These are phyloP conservation scores for Oryzias woworae DNA, from an alignment of 2,113 vertebrate genomes.

Conservation along the genomic window DNA sequence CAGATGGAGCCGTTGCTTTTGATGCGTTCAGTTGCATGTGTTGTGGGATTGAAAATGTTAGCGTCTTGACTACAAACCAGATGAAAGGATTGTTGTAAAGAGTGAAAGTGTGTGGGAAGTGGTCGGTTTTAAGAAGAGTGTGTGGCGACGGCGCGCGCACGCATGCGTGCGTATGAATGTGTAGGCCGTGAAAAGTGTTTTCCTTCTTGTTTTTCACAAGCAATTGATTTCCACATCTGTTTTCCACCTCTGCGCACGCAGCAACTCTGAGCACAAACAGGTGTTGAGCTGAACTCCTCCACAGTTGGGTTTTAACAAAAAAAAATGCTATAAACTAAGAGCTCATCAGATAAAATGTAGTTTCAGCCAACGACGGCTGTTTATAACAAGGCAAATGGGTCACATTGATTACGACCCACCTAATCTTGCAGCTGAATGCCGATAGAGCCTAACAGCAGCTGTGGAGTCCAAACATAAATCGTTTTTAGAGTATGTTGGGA, in stretches of 20 bases:
- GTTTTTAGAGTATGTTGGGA: conserved; percentile 47
- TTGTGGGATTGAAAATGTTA: conserved; percentile 28
- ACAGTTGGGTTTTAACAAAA: no score
- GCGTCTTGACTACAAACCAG: conserved; percentile 31
- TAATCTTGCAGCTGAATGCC: conserved; percentile 12
- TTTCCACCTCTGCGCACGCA: no score
- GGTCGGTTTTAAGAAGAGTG: neutral
- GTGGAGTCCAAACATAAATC: conserved; percentile 36
- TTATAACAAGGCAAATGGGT: conserved; percentile 7
- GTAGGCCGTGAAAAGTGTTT: conserved; percentile 26
- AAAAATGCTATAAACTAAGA: neutral
- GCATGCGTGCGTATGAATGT: conserved; percentile 10
- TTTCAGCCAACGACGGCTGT: neutral
- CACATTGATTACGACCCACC: conserved; percentile 9
- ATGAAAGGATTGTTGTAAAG: conserved; percentile 38
- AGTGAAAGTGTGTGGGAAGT: conserved; percentile 63
- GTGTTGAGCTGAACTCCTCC: no score
- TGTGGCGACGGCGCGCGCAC: conserved; percentile 1
- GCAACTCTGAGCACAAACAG: no score
- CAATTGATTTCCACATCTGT: no score
- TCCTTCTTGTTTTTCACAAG: no score
- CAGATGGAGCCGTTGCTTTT: conserved; percentile 36
- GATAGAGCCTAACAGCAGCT: conserved; percentile 25
- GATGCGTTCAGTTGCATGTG: conserved; percentile 33
- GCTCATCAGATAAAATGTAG: neutral